A percentile compares a stretch with the other conserved stretches of the same genome.
Conservation (phyloP, 2,888 invertebrate genomes). For the Sphecodes monilicornis region DNA sequence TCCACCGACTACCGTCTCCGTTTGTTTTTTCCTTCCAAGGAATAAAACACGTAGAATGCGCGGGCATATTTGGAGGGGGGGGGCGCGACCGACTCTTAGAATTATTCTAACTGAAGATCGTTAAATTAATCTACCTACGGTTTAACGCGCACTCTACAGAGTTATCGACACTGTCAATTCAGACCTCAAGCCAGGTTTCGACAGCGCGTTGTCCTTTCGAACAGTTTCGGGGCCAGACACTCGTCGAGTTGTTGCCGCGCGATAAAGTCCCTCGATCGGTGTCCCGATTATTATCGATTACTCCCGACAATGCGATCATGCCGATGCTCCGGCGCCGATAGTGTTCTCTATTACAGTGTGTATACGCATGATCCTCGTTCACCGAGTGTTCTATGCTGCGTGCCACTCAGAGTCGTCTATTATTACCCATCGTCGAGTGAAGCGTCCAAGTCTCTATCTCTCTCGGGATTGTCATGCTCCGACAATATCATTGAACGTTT, state of each 20-base stretch:
- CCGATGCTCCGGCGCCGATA: constrained; percentile 10
- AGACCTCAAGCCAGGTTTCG: constrained; percentile 14
- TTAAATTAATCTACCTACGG: constrained; percentile 82
- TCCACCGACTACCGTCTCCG: neutral
- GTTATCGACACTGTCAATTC: constrained; percentile 48
- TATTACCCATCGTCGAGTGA: constrained; percentile 14
- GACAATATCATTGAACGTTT: constrained; percentile 8
- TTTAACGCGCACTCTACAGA: constrained; percentile 60
- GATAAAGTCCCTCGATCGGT: neutral
- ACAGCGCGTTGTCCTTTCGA: constrained; percentile 25
- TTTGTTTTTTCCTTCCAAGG: neutral
- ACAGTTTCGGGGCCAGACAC: constrained; percentile 48
- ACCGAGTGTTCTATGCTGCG: neutral
- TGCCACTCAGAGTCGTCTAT: constrained; percentile 12
- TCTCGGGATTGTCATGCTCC: constrained; percentile 40
- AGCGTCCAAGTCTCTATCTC: constrained; percentile 53
- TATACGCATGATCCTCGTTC: neutral
- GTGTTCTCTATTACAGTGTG: neutral
- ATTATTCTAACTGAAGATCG: constrained; percentile 78
- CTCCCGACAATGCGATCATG: neutral
- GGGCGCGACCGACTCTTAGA: constrained; percentile 57
- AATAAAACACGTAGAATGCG: constrained; percentile 24
- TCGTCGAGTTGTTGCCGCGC: constrained; percentile 29
- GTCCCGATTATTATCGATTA: neutral
- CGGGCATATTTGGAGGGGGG: constrained; percentile 38